Evolutionary conservation across 2,888 invertebrate genomes (phyloP).

Genomic region (Antheraea yamamai): DNA sequence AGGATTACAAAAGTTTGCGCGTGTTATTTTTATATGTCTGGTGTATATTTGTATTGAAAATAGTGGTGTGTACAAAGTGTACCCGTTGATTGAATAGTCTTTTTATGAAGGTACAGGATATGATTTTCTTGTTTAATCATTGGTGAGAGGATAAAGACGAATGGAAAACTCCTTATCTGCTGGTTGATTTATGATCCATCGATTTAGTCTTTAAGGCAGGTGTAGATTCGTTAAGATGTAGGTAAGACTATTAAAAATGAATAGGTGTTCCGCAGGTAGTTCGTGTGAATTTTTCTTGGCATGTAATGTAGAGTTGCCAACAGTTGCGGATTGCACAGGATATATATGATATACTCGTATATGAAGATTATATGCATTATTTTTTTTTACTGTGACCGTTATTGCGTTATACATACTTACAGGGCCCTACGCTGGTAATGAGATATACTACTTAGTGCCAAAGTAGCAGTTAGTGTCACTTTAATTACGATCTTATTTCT

Average conservation of each 20-base stretch:
- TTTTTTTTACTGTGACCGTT: no score
- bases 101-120: slow-evolving; percentile 29
- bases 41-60: neutral
- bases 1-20: no score
- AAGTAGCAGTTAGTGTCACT: no score
- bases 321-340: no score
- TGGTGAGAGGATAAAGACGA: slow-evolving; percentile 21
- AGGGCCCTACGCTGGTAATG: no score
- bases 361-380: no score
- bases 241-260: neutral
- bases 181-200: slow-evolving; percentile 16
- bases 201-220: neutral
- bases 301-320: no score
- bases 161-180: slow-evolving; percentile 20
- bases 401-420: no score
- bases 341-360: no score
- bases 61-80: neutral
- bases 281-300: no score
- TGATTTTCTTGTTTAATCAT: slow-evolving; percentile 24
- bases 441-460: no score
- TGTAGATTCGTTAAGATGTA: neutral
- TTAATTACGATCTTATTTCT: no score
- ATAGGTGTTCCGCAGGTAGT: neutral
- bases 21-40: neutral
- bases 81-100: slow-evolving; percentile 18